Evolutionary conservation across 2,888 invertebrate genomes (phyloP).

Genomic region (Scaptodrosophila latifasciaeformis): DNA sequence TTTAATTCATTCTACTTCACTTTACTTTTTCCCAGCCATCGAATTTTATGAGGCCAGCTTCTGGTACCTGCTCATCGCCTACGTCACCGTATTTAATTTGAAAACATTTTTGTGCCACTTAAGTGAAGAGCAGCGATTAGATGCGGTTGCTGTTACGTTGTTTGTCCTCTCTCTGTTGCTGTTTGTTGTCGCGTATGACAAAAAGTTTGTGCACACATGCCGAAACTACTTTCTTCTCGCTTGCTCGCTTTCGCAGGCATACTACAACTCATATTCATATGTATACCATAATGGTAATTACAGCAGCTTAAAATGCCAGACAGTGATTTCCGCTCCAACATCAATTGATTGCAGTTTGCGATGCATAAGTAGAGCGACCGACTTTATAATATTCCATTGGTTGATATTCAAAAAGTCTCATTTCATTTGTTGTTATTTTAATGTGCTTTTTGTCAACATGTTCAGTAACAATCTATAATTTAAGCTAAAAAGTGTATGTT

Average conservation of each 20-base stretch:
- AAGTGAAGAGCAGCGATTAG: slow-evolving; percentile 55
- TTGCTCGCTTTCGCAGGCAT: slow-evolving; percentile 11
- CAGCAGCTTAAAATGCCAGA: slow-evolving; percentile 47
- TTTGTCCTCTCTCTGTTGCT: slow-evolving; percentile 2
- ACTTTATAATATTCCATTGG: no score
- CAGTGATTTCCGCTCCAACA: slow-evolving; percentile 58
- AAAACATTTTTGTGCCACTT: slow-evolving; percentile 59
- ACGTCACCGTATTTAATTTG: slow-evolving; percentile 45
- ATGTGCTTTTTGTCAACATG: no score
- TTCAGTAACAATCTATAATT: background rate
- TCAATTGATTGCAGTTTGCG: slow-evolving; percentile 59
- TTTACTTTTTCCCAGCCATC: no score
- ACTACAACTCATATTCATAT: slow-evolving; percentile 10
- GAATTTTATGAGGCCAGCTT: no score
- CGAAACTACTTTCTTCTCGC: slow-evolving; percentile 11
- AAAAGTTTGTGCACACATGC: slow-evolving; percentile 27
- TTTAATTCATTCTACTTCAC: no score
- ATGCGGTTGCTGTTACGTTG: slow-evolving; percentile 38
- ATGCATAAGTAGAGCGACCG: background rate
- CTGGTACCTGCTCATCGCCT: slow-evolving; percentile 5
- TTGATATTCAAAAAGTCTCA: no score
- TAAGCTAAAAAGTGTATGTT: no score
- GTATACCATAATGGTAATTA: slow-evolving; percentile 52
- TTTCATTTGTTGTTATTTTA: no score
- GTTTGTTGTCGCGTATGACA: slow-evolving; percentile 14